Conservation (phyloP, 2,888 invertebrate genomes). For the Fragum whitleyi region DNA sequence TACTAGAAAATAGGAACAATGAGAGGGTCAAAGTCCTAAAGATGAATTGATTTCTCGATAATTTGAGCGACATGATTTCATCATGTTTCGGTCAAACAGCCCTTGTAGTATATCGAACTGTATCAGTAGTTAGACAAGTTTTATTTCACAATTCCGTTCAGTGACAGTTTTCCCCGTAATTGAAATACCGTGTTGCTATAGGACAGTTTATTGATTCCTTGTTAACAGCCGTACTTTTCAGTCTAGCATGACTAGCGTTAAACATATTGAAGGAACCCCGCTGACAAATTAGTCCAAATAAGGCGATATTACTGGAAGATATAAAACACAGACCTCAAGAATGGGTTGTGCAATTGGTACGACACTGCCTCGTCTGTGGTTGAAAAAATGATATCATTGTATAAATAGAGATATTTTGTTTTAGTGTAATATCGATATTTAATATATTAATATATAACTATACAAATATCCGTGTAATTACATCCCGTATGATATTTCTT, state of each 20-base stretch:
- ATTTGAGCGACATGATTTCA: too few species aligned
- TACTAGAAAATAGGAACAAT: too few species aligned
- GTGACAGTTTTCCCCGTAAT: conserved; percentile 6
- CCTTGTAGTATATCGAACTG: neutral
- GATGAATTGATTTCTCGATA: too few species aligned
- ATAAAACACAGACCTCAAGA: neutral
- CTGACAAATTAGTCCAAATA: conserved; percentile 4
- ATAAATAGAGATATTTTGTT: too few species aligned
- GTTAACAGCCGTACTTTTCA: conserved; percentile 16
- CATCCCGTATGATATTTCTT: too few species aligned
- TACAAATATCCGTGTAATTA: too few species aligned
- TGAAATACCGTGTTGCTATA: conserved; percentile 12
- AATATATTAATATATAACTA: too few species aligned
- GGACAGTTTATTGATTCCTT: conserved; percentile 7
- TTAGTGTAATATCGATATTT: too few species aligned
- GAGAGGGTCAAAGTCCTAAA: too few species aligned
- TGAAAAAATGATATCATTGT: too few species aligned
- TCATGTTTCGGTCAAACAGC: neutral
- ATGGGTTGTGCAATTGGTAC: too few species aligned
- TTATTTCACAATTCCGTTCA: neutral
- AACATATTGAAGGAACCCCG: conserved; percentile 1
- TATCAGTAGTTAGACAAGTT: neutral
- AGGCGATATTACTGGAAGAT: neutral
- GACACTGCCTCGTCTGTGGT: too few species aligned
- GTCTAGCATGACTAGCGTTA: neutral